phyloP scores from a whole-genome alignment of 2,113 vertebrate species.

The Phodopus roborovskii region DNA sequence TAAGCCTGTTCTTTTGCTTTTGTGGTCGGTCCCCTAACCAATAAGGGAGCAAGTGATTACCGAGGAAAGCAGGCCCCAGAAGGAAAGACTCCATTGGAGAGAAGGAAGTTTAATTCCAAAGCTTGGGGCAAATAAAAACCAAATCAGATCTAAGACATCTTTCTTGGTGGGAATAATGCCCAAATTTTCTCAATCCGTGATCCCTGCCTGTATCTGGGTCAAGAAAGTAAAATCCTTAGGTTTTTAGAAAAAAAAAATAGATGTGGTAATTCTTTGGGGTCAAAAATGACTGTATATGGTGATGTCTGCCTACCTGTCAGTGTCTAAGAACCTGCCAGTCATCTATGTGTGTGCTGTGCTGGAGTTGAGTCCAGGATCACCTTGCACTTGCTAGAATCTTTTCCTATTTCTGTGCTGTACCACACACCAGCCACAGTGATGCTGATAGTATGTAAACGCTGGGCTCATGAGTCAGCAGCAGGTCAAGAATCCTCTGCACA shows the following conservation, averaged over 20 bases:
- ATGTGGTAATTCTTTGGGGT: background rate
- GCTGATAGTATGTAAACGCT: background rate
- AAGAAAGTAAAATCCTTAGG: background rate
- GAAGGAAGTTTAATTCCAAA: background rate
- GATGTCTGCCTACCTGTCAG: background rate
- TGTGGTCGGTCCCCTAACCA: background rate
- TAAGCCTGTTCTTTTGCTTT: background rate
- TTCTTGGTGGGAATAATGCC: background rate
- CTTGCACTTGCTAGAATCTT: no score
- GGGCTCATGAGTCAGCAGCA: background rate
- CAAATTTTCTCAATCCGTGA: background rate
- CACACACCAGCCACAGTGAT: background rate
- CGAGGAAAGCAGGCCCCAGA: constrained; percentile 35
- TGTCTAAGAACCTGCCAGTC: background rate
- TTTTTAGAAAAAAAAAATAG: constrained; percentile 29
- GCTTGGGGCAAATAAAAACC: background rate
- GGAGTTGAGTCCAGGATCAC: background rate
- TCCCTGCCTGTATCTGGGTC: background rate
- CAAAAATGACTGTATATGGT: background rate
- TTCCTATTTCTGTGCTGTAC: background rate
- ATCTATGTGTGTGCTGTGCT: no score
- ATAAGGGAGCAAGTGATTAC: background rate
- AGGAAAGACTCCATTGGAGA: constrained; percentile 32
- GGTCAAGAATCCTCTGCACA: background rate
- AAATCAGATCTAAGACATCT: background rate